Conservation (phyloP, 1,140 invertebrate genomes). For the Chironomus tepperi region DNA sequence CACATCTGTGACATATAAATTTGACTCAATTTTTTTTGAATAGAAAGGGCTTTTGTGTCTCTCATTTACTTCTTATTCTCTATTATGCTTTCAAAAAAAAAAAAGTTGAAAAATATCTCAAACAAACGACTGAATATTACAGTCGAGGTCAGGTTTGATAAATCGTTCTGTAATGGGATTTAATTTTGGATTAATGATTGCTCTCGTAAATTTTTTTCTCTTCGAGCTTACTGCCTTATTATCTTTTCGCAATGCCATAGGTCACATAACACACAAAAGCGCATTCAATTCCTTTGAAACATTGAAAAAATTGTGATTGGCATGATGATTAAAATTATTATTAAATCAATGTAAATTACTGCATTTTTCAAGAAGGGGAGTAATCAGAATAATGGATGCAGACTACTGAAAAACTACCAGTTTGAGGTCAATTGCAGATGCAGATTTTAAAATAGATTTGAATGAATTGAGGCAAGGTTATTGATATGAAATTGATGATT, state of each 20-base stretch:
- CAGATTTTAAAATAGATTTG: too few species aligned
- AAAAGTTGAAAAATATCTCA: background rate
- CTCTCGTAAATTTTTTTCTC: conserved; percentile 16
- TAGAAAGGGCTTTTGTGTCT: background rate
- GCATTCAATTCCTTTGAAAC: too few species aligned
- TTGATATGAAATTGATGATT: too few species aligned
- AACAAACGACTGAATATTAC: too few species aligned
- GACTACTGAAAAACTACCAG: too few species aligned
- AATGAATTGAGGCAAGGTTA: too few species aligned
- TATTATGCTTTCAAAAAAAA: background rate
- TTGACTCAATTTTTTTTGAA: conserved; percentile 21
- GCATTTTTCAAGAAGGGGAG: too few species aligned
- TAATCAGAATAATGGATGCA: too few species aligned
- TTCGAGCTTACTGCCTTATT: background rate
- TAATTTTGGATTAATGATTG: conserved; percentile 20
- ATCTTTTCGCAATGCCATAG: conserved; percentile 18
- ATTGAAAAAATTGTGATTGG: too few species aligned
- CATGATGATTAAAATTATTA: too few species aligned
- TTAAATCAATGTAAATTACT: too few species aligned
- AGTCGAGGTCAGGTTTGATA: background rate
- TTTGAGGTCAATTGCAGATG: too few species aligned
- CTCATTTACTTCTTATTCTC: background rate
- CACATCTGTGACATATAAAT: conserved; percentile 16
- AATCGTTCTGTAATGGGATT: conserved; percentile 22
- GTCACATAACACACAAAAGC: conserved; percentile 3